phyloP scores from a whole-genome alignment of 2,888 invertebrate species.

The Xylocampa areola region DNA sequence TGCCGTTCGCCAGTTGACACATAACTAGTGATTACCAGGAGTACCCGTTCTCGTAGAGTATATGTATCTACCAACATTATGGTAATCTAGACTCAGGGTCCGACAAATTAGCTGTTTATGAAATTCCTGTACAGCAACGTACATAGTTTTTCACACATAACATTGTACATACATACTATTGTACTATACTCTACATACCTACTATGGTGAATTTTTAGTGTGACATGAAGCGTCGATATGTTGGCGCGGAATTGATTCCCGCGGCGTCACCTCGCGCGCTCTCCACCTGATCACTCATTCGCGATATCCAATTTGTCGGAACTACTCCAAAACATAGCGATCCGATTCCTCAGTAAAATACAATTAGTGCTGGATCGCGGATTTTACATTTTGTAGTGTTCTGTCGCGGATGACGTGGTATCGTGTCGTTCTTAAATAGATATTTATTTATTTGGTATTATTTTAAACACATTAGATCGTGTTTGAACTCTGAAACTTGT shows the following conservation, averaged over 20 bases:
- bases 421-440: no score
- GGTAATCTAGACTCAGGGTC: conserved; percentile 10
- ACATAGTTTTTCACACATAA: no score
- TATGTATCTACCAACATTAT: conserved; percentile 9
- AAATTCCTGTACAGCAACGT: no score
- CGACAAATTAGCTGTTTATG: no score
- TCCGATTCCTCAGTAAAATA: conserved; percentile 32
- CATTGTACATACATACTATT: no score
- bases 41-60: conserved; percentile 3
- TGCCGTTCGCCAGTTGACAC: conserved; percentile 10
- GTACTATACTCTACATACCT: no score
- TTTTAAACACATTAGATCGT: no score
- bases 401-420: not conserved
- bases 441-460: no score
- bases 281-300: conserved; percentile 42
- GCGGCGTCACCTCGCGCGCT: conserved; percentile 28
- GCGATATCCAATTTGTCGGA: conserved; percentile 51
- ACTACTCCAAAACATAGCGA: conserved; percentile 45
- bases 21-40: conserved; percentile 50
- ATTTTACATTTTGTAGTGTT: conserved; percentile 8
- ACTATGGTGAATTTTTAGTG: not conserved
- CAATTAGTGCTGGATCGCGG: conserved; percentile 31
- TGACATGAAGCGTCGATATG: conserved; percentile 21
- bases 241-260: conserved; percentile 50
- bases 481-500: no score